A percentile compares a stretch with the other conserved stretches of the same genome.
Evolutionary conservation across 2,797 vertebrate species (phyloP).

Genomic region (Margarornis squamiger): DNA sequence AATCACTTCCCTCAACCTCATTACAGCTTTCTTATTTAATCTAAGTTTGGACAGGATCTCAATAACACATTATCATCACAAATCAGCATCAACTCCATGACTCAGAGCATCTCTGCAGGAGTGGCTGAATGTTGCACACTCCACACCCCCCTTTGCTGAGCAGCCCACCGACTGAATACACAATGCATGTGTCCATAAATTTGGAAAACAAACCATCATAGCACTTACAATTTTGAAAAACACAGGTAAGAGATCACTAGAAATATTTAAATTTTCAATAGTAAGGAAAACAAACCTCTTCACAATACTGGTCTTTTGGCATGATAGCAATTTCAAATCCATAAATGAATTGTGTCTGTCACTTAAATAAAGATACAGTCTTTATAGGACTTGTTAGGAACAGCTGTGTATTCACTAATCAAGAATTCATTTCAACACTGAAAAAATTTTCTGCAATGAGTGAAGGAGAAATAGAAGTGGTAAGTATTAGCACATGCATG

Average conservation of each 20-base stretch:
- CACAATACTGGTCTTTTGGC: neutral
- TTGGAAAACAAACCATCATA: neutral
- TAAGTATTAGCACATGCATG: neutral
- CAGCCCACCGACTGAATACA: neutral
- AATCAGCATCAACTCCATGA: neutral
- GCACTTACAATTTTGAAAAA: neutral
- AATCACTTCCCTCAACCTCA: neutral
- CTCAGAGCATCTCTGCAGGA: neutral
- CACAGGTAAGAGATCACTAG: neutral
- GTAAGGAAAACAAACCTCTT: neutral
- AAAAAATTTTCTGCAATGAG: neutral
- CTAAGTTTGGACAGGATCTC: neutral
- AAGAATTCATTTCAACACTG: neutral
- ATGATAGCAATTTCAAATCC: neutral
- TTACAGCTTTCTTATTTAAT: neutral
- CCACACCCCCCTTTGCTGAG: neutral
- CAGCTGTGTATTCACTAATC: neutral
- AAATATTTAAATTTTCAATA: neutral
- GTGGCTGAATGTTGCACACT: neutral
- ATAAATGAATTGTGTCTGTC: neutral
- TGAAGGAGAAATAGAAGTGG: neutral
- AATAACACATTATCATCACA: neutral
- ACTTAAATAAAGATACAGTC: neutral
- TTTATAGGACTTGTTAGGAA: neutral
- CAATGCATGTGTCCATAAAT: rapidly evolving